Base-by-base conservation (phyloP, 2,888 invertebrate genomes). In the Azorinus chamasolen region DNA sequence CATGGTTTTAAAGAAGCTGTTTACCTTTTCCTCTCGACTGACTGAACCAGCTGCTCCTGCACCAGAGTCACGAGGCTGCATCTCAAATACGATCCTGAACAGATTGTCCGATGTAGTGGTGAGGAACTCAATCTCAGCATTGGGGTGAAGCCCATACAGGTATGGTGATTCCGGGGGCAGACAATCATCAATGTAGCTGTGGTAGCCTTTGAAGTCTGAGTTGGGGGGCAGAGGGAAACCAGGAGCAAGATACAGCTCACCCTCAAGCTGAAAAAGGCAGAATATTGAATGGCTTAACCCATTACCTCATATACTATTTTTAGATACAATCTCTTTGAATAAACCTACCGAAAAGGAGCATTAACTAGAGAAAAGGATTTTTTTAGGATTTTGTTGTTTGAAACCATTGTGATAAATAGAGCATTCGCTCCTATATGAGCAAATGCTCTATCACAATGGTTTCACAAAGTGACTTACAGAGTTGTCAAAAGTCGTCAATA, bases 101-200 rank as follows among this genome's bases (percentile, higher is more conserved):
- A 99, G 94, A 92, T 96, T 97, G 90, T 98, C 98, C 0, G 98
- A 97, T 0, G 97, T 97, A 0, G 97, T 97, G 0, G 98, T 98
- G 18, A 98, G 93, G 90, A 98, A 98, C 12, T 98, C 98, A 50
- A 98, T 98, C 94, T 98, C 98, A 1, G 98, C 98, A 92, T 99
- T 99, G 0, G 98, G 98, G 94, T 98, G 98, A 10, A 99, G 94
- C 0, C 98, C 98, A 89, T 98, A 99, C 10, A 99, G 94, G 90
- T 97, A 96, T 0, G 98, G 98, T 0, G 97, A 97, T 93, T 99
- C 98, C 0, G 96, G 95, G 0, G 98, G 98, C 95, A 99, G 96
- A 48, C 95, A 95, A 83, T 98, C 98, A 92, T 98, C 98, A 82
- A 98, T 97, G 92, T 98, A 99, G 62, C 95, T 94, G 91, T 98